A percentile compares a stretch with the other conserved stretches of the same genome.
Conservation (phyloP, 2,113 vertebrate species). For the Cyanistes caeruleus region DNA sequence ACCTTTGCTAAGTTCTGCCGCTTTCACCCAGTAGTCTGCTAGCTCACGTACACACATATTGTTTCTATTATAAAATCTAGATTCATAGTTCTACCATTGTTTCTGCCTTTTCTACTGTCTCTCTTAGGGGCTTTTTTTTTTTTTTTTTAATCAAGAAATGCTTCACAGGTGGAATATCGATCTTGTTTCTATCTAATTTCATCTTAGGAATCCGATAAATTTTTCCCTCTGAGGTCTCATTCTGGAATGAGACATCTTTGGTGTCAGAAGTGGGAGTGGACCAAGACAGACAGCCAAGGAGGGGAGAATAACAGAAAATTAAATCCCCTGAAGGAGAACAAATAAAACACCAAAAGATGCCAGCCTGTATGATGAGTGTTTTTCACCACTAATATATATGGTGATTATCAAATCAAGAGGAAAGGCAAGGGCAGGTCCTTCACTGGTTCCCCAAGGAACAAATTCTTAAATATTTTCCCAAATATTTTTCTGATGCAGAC, state of each 20-base stretch:
- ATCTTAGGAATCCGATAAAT: background rate
- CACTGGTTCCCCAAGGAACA: background rate
- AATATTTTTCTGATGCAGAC: background rate
- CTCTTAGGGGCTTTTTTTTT: background rate
- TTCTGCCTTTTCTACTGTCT: background rate
- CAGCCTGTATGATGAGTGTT: background rate
- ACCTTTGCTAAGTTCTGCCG: too few relatives aligned
- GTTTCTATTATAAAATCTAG: too few relatives aligned
- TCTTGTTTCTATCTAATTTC: background rate
- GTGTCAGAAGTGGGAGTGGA: background rate
- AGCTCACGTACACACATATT: too few relatives aligned
- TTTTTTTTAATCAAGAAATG: background rate
- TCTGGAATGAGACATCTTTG: background rate
- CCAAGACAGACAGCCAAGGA: background rate
- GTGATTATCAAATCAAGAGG: background rate
- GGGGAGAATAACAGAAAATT: background rate
- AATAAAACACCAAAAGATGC: background rate
- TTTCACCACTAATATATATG: background rate
- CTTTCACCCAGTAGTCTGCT: too few relatives aligned
- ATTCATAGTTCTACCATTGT: too few relatives aligned
- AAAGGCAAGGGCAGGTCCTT: rapidly evolving
- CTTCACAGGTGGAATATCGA: background rate
- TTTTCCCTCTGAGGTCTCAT: background rate
- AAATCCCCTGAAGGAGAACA: background rate
- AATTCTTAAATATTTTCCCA: background rate